Conservation (phyloP, 2,113 vertebrate genomes). For the Lontra canadensis region DNA sequence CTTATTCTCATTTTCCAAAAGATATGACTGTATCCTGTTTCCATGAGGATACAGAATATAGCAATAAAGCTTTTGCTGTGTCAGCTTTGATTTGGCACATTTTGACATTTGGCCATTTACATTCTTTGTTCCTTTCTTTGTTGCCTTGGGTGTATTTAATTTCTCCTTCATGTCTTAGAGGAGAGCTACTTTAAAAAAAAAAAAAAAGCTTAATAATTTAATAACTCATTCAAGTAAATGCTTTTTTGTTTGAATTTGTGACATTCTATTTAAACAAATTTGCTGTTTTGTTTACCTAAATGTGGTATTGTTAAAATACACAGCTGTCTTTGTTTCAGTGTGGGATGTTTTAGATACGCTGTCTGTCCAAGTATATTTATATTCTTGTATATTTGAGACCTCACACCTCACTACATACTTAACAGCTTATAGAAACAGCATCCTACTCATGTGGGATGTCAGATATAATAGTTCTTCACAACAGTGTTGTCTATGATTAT, state of each 20-base stretch:
- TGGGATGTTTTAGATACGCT: not conserved
- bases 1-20: conserved; percentile 4
- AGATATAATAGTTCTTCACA: conserved; percentile 44
- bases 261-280: conserved; percentile 54
- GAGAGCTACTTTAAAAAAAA: not conserved
- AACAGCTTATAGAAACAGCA: conserved; percentile 52
- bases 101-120: conserved; percentile 31
- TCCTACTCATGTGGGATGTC: not conserved
- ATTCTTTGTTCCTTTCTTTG: not conserved
- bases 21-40: not conserved
- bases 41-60: not conserved
- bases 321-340: not conserved
- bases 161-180: conserved; percentile 25
- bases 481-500: not conserved
- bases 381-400: not conserved
- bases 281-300: conserved; percentile 57
- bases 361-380: not conserved
- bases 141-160: conserved; percentile 37
- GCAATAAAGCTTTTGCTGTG: not conserved
- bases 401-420: conserved; percentile 42
- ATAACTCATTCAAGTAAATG: conserved; percentile 29
- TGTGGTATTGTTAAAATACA: conserved; percentile 33
- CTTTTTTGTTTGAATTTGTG: conserved; percentile 67
- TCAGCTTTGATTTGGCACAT: not conserved
- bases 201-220: not conserved